Conservation (phyloP, 2,113 vertebrate species). For the Tachysurus fulvidraco region DNA sequence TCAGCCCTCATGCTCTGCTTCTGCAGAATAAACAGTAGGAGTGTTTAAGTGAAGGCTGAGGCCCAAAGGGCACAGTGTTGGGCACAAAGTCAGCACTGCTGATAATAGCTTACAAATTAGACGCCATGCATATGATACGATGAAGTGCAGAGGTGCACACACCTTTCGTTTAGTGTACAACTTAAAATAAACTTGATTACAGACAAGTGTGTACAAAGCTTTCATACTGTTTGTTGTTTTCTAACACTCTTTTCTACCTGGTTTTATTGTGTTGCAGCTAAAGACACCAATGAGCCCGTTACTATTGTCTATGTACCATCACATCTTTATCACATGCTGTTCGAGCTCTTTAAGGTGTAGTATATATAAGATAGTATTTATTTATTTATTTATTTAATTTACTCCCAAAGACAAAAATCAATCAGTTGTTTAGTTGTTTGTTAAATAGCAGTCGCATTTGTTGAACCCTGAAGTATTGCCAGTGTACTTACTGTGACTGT, state of each 20-base stretch:
- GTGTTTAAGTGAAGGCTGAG: neutral
- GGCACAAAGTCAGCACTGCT: neutral
- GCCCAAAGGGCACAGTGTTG: conserved; percentile 4
- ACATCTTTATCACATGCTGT: conserved; percentile 97
- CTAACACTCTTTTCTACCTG: neutral
- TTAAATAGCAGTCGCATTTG: too few relatives aligned
- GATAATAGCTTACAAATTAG: conserved; percentile 28
- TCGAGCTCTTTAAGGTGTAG: conserved; percentile 97
- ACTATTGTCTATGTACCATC: conserved; percentile 94
- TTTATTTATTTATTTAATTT: neutral
- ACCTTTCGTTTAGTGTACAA: neutral
- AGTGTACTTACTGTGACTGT: neutral
- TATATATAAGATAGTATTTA: neutral
- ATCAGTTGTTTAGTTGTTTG: neutral
- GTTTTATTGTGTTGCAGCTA: conserved; percentile 71
- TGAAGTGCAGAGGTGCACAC: neutral
- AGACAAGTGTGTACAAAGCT: neutral
- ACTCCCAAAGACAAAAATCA: neutral
- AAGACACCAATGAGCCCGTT: conserved; percentile 78
- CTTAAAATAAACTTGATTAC: neutral
- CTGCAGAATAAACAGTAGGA: conserved; percentile 19
- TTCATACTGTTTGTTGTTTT: neutral
- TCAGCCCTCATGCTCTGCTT: neutral
- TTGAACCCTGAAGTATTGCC: too few relatives aligned
- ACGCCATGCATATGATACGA: neutral